phyloP scores from a whole-genome alignment of 1,140 invertebrate species.

The Drosophila tropicalis region DNA sequence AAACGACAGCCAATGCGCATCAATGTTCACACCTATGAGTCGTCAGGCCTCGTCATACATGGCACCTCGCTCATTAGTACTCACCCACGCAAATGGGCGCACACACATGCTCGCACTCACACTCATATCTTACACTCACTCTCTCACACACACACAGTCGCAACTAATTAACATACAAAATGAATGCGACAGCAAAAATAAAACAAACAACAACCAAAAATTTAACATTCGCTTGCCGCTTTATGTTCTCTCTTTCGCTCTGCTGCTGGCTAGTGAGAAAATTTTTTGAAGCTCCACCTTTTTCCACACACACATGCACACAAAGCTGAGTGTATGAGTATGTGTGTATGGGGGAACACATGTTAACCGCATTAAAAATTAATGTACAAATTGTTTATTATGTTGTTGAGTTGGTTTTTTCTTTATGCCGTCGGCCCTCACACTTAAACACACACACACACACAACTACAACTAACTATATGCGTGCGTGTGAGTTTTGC shows the following conservation, averaged over 20 bases:
- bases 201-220: constrained; percentile 32
- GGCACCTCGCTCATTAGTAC: constrained; percentile 69
- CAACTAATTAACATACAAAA: constrained; percentile 78
- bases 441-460: constrained; percentile 31
- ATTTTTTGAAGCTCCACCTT: constrained; percentile 77
- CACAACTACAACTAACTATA: background rate
- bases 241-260: constrained; percentile 39
- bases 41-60: constrained; percentile 46
- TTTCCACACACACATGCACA: constrained; percentile 57
- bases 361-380: constrained; percentile 81
- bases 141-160: constrained; percentile 27
- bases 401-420: constrained; percentile 63
- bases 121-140: constrained; percentile 10
- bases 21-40: constrained; percentile 61
- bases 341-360: constrained; percentile 47
- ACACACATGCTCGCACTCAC: constrained; percentile 24
- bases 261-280: constrained; percentile 67
- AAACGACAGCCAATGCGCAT: constrained; percentile 51
- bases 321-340: constrained; percentile 14
- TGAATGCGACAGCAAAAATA: constrained; percentile 48
- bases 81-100: constrained; percentile 54
- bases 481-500: constrained; percentile 36
- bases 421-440: constrained; percentile 48
- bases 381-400: constrained; percentile 82
- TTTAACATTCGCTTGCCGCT: constrained; percentile 25